Conservation (phyloP, 2,797 vertebrate genomes). For the Taeniopygia guttata region DNA sequence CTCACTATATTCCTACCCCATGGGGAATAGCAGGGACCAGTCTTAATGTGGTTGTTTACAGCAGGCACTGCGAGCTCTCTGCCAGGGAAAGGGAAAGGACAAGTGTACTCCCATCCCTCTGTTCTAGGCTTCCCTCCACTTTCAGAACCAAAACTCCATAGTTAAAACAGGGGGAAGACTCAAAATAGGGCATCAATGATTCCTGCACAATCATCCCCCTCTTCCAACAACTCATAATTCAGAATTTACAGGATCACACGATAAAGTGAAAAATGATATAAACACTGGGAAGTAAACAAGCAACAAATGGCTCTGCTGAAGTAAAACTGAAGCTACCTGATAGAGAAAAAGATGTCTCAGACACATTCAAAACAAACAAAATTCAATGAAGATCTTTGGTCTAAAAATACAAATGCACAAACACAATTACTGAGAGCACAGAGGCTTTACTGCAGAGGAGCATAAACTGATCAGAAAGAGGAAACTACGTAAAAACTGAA, state of each 20-base stretch:
- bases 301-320: background rate
- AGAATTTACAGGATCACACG: background rate
- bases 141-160: background rate
- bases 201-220: background rate
- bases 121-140: background rate
- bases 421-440: background rate
- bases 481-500: background rate
- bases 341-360: background rate
- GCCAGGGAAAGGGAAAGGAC: background rate
- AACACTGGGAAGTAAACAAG: background rate
- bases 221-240: background rate
- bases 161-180: background rate
- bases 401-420: background rate
- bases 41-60: background rate
- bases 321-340: background rate
- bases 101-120: background rate
- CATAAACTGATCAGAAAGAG: background rate
- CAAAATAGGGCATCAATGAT: background rate
- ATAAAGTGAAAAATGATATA: background rate
- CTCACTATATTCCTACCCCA: background rate
- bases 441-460: background rate
- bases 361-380: background rate
- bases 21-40: background rate
- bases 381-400: background rate
- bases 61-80: background rate